A percentile compares a stretch with the other conserved stretches of the same genome.
Conservation (phyloP, 2,797 vertebrate species). For the Clamator glandarius region DNA sequence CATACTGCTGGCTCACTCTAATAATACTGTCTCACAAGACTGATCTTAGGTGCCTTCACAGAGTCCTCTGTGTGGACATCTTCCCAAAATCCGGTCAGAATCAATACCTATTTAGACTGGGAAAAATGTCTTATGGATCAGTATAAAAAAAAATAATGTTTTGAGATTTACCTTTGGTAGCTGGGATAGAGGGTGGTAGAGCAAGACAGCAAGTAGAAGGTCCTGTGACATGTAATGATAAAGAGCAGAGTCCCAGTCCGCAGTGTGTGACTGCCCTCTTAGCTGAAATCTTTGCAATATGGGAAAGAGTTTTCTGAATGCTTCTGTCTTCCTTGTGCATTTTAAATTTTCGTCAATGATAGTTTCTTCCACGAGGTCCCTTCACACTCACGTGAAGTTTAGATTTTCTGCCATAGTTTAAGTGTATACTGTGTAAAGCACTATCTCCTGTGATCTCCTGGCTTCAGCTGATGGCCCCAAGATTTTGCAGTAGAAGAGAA, state of each 20-base stretch:
- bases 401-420: not conserved
- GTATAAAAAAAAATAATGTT: not conserved
- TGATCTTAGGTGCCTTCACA: not conserved
- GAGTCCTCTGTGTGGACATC: not conserved
- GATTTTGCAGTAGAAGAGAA: not conserved
- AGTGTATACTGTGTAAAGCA: not conserved
- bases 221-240: not conserved
- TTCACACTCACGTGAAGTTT: not conserved
- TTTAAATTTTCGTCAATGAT: not conserved
- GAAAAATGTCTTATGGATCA: not conserved
- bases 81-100: too few relatives aligned
- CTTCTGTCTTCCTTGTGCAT: not conserved
- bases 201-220: not conserved
- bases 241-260: not conserved
- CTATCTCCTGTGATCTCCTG: not conserved
- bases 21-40: accelerated
- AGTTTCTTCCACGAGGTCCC: not conserved
- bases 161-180: not conserved
- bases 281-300: not conserved
- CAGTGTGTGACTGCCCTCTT: not conserved
- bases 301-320: not conserved
- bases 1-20: not conserved
- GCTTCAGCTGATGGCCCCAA: accelerated
- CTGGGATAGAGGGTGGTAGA: not conserved
- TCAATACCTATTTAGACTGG: not conserved